These are phyloP conservation scores for Coregonus clupeaformis DNA, from an alignment of 2,113 vertebrate genomes.

Conservation along the genomic window DNA sequence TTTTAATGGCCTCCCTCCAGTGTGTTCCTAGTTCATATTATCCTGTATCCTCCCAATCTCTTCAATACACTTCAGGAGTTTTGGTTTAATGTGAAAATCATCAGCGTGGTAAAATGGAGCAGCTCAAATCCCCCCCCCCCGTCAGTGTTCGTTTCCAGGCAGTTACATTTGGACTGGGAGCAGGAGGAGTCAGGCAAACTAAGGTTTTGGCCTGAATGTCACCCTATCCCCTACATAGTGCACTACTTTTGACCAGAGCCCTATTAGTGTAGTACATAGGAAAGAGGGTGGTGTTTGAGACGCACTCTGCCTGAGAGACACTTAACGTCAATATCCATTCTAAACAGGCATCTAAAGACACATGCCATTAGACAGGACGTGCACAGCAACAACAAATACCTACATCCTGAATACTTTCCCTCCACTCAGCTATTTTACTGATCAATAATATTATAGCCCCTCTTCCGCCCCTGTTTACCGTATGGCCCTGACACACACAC, in stretches of 20 bases:
- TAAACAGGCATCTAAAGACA: constrained; percentile 24
- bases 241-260: too few species aligned
- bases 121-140: constrained; percentile 24
- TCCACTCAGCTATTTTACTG: constrained; percentile 28
- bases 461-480: constrained; percentile 5
- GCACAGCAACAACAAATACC: constrained; percentile 22
- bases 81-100: constrained; percentile 46
- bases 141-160: constrained; percentile 54
- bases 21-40: neutral
- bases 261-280: too few species aligned
- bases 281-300: constrained; percentile 1
- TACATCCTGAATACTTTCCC: neutral
- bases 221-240: too few species aligned
- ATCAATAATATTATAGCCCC: constrained; percentile 47
- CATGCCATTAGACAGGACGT: constrained; percentile 54
- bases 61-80: constrained; percentile 28
- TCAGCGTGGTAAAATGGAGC: constrained; percentile 16
- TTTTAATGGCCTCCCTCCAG: neutral
- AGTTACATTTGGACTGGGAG: constrained; percentile 47
- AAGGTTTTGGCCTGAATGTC: too few species aligned
- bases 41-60: neutral
- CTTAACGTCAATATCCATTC: constrained; percentile 43
- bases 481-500: neutral
- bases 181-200: too few species aligned
- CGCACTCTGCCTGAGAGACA: constrained; percentile 25